Base-by-base conservation (phyloP, 2,797 vertebrate genomes). In the Gymnoscopelus microlampas region DNA sequence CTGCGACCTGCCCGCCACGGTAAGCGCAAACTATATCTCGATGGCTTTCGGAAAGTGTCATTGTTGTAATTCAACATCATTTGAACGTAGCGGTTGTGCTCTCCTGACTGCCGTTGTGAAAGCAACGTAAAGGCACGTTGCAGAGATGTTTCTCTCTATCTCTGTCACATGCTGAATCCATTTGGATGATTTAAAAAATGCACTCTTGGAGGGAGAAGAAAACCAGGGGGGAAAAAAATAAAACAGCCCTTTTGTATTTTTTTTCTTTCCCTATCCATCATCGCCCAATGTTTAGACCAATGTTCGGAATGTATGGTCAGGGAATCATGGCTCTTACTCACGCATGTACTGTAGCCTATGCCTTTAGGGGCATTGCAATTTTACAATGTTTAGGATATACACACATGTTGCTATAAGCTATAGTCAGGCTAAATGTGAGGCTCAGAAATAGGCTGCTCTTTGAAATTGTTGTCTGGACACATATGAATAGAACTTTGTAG, bases 1-100 rank as follows among this genome's bases (percentile, higher is more conserved):
- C 87, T 99, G 98, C 78, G 98, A 99, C 87, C 94, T 99, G 86
- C 97, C 98, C 54, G 85, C 98, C 67, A 98, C 92, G 90, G 98
- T 98, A 94, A 96, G 96, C 71, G 60, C 73, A 74, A 69, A 23
- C 55, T 66, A 64, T 63, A 62, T 53, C 77, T 67, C 6, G 51
- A 35, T 60, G 60, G 54, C 1, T n/a, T 55, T 12, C 19, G 51
- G 44, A 67, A 7, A 14, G 13, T 39, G 11, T 47, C 9, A 13
- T 55, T 15, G 11, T 14, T 24, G 12, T 32, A 12, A 5, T 3
- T 53, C 13, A 14, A 14, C 9, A 7, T 44, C 39, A 10, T 44
- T 44, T 44, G 7, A 44, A 44, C 9, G 8, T 44, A 44, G 39
- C 39, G 2, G 39, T 44, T 10, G 39, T 10, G 10, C 7, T 44